Conservation (phyloP, 53 echinoderm and acorn worm species). For the Pentamera pediparva region DNA sequence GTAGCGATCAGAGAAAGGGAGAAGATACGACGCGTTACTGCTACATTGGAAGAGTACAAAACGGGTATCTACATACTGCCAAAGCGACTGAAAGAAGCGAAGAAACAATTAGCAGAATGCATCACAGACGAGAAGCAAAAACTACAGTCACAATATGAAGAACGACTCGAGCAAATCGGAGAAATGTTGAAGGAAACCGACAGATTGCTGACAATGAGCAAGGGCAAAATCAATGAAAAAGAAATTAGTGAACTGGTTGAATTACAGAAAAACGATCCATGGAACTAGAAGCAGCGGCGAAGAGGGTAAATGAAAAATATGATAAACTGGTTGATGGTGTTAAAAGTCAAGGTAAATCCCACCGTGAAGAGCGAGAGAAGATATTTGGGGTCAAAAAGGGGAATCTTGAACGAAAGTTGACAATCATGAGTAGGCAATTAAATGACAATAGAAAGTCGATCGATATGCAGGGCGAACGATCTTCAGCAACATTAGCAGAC, state of each 20-base stretch:
- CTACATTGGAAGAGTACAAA: no score
- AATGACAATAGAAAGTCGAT: background rate
- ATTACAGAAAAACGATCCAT: background rate
- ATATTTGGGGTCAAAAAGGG: no score
- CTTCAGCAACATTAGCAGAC: background rate
- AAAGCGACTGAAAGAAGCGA: background rate
- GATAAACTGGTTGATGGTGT: background rate
- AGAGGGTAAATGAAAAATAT: background rate
- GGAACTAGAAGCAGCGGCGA: background rate
- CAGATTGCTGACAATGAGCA: background rate
- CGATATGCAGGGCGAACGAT: background rate
- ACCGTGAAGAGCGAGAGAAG: no score
- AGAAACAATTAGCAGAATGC: background rate
- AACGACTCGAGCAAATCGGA: background rate
- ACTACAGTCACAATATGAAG: background rate
- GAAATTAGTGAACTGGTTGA: background rate
- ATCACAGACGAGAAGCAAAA: background rate
- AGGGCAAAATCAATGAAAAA: background rate
- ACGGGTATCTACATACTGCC: no score
- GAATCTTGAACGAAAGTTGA: no score
- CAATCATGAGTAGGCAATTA: no score
- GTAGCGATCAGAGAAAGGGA: background rate
- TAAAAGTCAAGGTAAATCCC: no score
- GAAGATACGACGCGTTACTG: no score
- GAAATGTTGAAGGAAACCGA: background rate